phyloP scores from a whole-genome alignment of 1,140 invertebrate genomes.

The Apis dorsata region DNA sequence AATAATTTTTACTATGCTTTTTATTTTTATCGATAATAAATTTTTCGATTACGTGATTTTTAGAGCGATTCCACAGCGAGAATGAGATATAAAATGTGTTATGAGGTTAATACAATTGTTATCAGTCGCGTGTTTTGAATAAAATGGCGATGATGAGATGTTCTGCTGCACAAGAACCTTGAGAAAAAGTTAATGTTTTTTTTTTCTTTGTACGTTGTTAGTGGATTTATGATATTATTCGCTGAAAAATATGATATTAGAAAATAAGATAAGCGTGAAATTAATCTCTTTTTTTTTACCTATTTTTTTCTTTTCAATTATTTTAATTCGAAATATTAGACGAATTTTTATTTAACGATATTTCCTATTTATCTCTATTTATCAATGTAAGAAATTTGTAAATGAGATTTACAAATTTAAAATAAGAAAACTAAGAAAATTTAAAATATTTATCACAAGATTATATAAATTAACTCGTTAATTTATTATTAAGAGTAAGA shows the following conservation, averaged over 20 bases:
- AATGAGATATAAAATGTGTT: constrained; percentile 17
- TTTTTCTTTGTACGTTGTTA: constrained; percentile 3
- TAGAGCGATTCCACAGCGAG: not conserved
- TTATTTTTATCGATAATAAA: not conserved
- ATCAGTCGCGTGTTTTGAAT: not conserved
- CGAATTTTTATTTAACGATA: not conserved
- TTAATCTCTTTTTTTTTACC: not conserved
- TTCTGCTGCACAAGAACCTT: constrained; percentile 25
- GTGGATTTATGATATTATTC: not conserved
- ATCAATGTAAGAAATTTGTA: not conserved
- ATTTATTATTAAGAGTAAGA: not conserved
- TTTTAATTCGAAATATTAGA: not conserved
- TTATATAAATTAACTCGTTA: not conserved
- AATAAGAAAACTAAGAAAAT: no score
- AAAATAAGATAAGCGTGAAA: not conserved
- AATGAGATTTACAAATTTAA: no score
- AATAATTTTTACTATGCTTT: not conserved
- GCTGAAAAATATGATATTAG: not conserved
- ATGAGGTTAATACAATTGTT: constrained; percentile 25
- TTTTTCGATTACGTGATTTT: not conserved
- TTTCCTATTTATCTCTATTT: not conserved
- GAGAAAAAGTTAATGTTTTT: not conserved
- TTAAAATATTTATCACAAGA: no score
- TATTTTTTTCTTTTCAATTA: not conserved
- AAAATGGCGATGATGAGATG: not conserved